Conservation (phyloP, 2,888 invertebrate species). For the Drosophila emarginata region DNA sequence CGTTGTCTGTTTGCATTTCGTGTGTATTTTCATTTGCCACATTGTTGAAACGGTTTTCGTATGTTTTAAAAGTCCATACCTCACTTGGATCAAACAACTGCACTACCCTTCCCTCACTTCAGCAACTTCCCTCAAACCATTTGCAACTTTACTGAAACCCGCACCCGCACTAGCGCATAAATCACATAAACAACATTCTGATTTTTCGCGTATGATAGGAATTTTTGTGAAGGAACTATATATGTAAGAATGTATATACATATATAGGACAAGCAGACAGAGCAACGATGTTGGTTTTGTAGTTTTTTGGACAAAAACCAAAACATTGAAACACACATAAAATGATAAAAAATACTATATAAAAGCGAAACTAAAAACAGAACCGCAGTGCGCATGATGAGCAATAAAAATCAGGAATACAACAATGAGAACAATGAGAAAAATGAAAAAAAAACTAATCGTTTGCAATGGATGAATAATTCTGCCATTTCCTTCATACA, state of each 20-base stretch:
- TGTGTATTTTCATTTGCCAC: conserved; percentile 68
- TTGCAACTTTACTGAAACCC: not conserved
- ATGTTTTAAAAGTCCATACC: conserved; percentile 15
- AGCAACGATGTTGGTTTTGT: conserved; percentile 15
- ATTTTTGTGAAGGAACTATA: conserved; percentile 24
- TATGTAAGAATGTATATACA: conserved; percentile 8
- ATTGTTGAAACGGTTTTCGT: conserved; percentile 52
- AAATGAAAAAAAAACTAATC: not conserved
- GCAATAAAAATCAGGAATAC: conserved; percentile 67
- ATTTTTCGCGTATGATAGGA: conserved; percentile 73
- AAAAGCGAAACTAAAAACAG: conserved; percentile 28
- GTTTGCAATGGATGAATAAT: not conserved
- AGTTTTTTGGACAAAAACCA: conserved; percentile 17
- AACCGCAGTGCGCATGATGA: conserved; percentile 60
- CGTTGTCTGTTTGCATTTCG: conserved; percentile 41
- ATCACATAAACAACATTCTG: conserved; percentile 72
- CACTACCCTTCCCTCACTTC: conserved; percentile 9
- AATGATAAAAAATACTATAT: conserved; percentile 9
- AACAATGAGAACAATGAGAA: conserved; percentile 57
- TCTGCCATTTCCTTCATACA: not conserved
- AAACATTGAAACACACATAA: conserved; percentile 11
- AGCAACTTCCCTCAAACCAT: conserved; percentile 4
- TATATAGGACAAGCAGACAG: not conserved
- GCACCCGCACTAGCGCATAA: conserved; percentile 49
- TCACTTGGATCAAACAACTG: not conserved